Evolutionary conservation across 2,113 vertebrate genomes (phyloP), one percentile per base, ranked within the genome.

Genomic region (Rhagologus leucostigma): DNA sequence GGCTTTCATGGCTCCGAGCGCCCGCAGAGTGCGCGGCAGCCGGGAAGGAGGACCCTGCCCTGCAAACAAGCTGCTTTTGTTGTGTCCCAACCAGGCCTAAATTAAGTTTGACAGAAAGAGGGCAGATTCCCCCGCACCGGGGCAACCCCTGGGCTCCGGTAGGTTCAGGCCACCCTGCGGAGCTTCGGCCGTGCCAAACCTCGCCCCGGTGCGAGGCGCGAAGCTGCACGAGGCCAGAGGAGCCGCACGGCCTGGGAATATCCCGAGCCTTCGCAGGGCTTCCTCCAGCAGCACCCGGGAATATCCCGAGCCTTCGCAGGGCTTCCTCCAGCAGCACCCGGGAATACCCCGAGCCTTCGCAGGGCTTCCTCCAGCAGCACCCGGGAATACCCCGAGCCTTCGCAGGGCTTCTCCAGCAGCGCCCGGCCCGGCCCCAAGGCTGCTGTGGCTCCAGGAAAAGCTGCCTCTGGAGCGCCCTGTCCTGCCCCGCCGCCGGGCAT

Each of bases 31-130:
- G 42, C 46, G 3, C 3, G 5, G 78, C 9, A 5, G 60, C 50
- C 6, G 7, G 80, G 46, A 84, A 93, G 88, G 63, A 89, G 69
- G 30, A 63, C 89, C 44, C 86, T 90, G 80, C 86, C 62, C 90
- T 80, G 91, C 91, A 50, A 88, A 97, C 94, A 94, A 87, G 75
- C 93, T 86, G 91, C 94, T 97, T 96, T 97, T 96, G 95, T 94
- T 93, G 83, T 9, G 13, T 84, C 92, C 91, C 85, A 37, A 76
- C 42, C 16, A 4, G 90, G 94, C 90, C 91, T 87, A 89, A 95
- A 97, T 96, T 81, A 86, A 95, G 65, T 92, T 67, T 96, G 97
- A 96, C 95, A 91, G 96, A 94, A 96, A 79, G 81, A 97, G 95
- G 96, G 77, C 93, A 96, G 75, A 92, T 75, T 85, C 92, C 55